Evolutionary conservation across 1,140 invertebrate species (phyloP).

Genomic region (Drosophila insularis): DNA sequence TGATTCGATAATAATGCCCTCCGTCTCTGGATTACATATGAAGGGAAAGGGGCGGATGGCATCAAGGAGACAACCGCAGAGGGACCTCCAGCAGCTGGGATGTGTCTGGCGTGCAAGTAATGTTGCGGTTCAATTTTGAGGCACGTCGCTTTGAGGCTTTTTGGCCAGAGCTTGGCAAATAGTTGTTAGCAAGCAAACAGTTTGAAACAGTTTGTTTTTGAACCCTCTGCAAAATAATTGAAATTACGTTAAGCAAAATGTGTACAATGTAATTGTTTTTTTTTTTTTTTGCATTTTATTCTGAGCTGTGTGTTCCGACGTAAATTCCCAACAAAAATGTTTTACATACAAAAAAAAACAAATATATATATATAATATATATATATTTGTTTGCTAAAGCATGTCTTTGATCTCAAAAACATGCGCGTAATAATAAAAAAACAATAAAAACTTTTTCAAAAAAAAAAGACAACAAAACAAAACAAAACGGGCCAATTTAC

Average conservation of each 20-base stretch:
- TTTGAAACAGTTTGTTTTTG: constrained; percentile 10
- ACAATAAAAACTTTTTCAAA: constrained; percentile 17
- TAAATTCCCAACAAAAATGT: constrained; percentile 69
- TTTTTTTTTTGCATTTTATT: constrained; percentile 12
- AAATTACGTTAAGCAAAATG: constrained; percentile 47
- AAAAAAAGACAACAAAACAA: constrained; percentile 4
- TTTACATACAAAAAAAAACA: constrained; percentile 23
- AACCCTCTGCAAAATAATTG: constrained; percentile 41
- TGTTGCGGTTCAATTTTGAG: constrained; percentile 69
- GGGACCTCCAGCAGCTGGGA: constrained; percentile 23
- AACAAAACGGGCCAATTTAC: constrained; percentile 60
- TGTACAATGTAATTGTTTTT: constrained; percentile 25
- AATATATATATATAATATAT: constrained; percentile 38
- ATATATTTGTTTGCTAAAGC: constrained; percentile 54
- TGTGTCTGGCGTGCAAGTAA: constrained; percentile 68
- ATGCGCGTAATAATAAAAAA: constrained; percentile 33
- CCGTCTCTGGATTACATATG: constrained; percentile 36
- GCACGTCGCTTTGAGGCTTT: constrained; percentile 78
- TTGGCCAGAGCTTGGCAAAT: constrained; percentile 47
- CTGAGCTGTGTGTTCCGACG: constrained; percentile 49
- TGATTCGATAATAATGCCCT: constrained; percentile 57
- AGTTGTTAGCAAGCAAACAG: constrained; percentile 56
- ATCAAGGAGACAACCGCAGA: constrained; percentile 51
- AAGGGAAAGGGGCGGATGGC: constrained; percentile 12
- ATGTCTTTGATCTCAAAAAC: constrained; percentile 78